phyloP scores from a whole-genome alignment of 2,888 invertebrate genomes.

The Ethmia dodecea region DNA sequence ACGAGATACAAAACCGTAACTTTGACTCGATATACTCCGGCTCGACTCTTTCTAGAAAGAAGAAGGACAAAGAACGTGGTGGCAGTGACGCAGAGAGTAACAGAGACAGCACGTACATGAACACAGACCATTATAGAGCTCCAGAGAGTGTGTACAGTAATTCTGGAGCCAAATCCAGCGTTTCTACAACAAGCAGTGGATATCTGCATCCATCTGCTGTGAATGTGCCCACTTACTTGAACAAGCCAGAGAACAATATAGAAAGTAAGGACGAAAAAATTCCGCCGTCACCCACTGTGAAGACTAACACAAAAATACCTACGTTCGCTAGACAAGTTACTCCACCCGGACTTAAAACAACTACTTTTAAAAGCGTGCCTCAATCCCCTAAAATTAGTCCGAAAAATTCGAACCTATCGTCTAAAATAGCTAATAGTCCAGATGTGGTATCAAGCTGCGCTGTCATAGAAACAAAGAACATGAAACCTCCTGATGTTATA shows the following conservation, averaged over 20 bases:
- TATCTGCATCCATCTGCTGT: conserved; percentile 85
- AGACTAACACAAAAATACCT: conserved; percentile 68
- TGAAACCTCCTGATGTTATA: conserved; percentile 81
- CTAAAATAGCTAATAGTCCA: conserved; percentile 79
- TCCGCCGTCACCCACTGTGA: conserved; percentile 56
- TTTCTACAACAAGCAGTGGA: conserved; percentile 82
- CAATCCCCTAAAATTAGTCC: conserved; percentile 53
- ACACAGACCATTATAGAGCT: conserved; percentile 77
- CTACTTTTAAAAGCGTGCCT: conserved; percentile 58
- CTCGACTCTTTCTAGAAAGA: conserved; percentile 81
- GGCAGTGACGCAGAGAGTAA: conserved; percentile 40
- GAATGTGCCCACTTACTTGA: conserved; percentile 77
- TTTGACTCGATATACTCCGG: conserved; percentile 92
- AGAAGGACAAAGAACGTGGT: conserved; percentile 49
- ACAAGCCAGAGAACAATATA: conserved; percentile 33
- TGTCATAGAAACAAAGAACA: conserved; percentile 58
- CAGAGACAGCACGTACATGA: conserved; percentile 78
- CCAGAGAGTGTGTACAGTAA: conserved; percentile 81
- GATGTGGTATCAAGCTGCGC: conserved; percentile 86
- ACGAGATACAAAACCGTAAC: conserved; percentile 91
- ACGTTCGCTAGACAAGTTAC: conserved; percentile 65
- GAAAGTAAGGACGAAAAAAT: conserved; percentile 46
- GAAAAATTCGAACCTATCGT: conserved; percentile 42
- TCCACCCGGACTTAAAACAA: conserved; percentile 69
- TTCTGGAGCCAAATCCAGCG: conserved; percentile 78